Conservation (phyloP, 2,797 vertebrate species). For the Spinibarbus caldwelli region DNA sequence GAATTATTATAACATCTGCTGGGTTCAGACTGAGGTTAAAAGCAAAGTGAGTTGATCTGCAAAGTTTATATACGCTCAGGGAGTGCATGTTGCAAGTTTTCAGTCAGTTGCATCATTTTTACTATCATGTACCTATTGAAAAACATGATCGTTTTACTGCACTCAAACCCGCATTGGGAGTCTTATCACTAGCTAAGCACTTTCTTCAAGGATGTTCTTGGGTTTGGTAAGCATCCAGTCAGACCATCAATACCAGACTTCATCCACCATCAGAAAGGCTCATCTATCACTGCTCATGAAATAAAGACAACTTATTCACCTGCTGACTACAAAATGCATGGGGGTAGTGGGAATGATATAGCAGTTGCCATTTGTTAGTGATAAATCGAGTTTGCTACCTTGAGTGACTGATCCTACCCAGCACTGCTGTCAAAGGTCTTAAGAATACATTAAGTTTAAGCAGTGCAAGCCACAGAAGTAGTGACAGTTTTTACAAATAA, state of each 20-base stretch:
- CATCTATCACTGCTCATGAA: conserved; percentile 12
- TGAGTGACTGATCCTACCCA: conserved; percentile 3
- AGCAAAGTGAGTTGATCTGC: neutral
- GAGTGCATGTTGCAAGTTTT: conserved; percentile 7
- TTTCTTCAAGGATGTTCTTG: conserved; percentile 32
- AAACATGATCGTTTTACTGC: conserved; percentile 14
- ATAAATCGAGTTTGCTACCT: neutral
- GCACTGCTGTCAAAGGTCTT: conserved; percentile 6
- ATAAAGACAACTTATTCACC: neutral
- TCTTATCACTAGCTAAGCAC: conserved; percentile 7
- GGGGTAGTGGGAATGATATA: neutral
- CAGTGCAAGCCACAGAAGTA: neutral
- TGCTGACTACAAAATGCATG: neutral
- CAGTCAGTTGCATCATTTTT: conserved; percentile 5
- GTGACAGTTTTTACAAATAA: neutral
- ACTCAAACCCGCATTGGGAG: neutral
- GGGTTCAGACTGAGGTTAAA: conserved; percentile 11
- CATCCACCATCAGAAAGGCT: conserved; percentile 4
- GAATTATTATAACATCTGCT: conserved; percentile 12
- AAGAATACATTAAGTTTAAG: neutral
- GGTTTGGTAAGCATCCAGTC: conserved; percentile 32
- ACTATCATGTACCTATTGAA: neutral
- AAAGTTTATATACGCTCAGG: neutral
- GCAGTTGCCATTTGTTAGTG: neutral
- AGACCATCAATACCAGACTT: conserved; percentile 23